Conservation (phyloP, 2,113 vertebrate genomes). For the Hemiscyllium ocellatum region DNA sequence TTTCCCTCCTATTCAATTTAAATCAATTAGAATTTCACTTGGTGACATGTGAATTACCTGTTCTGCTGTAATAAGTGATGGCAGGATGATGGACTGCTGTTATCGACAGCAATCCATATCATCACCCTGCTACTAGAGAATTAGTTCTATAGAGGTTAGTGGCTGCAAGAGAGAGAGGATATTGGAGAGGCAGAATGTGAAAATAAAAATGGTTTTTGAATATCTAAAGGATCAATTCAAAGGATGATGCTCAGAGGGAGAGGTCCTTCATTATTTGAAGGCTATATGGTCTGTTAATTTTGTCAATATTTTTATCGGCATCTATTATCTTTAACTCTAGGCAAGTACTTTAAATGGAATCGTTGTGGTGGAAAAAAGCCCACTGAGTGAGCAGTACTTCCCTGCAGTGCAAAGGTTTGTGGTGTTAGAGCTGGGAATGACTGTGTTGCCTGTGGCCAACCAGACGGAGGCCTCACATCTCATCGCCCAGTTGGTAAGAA, state of each 20-base stretch:
- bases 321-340: constrained; percentile 47
- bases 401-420: constrained; percentile 72
- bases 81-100: too few species aligned
- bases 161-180: neutral
- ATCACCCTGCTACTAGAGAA: neutral
- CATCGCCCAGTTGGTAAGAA: constrained; percentile 72
- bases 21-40: too few species aligned
- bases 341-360: constrained; percentile 61
- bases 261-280: neutral
- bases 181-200: neutral
- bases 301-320: neutral
- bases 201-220: neutral
- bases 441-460: constrained; percentile 68
- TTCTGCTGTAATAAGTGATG: too few species aligned
- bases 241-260: neutral
- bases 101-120: too few species aligned
- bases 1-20: too few species aligned
- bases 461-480: constrained; percentile 76
- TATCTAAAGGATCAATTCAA: neutral
- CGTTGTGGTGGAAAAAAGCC: constrained; percentile 75
- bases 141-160: neutral
- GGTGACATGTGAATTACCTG: too few species aligned
- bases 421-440: constrained; percentile 79
- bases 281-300: neutral
- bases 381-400: constrained; percentile 77